Percentiles rank a stretch among this genome's conserved stretches.
phyloP scores from a whole-genome alignment of 2,797 vertebrate species.

The Manis pentadactyla region DNA sequence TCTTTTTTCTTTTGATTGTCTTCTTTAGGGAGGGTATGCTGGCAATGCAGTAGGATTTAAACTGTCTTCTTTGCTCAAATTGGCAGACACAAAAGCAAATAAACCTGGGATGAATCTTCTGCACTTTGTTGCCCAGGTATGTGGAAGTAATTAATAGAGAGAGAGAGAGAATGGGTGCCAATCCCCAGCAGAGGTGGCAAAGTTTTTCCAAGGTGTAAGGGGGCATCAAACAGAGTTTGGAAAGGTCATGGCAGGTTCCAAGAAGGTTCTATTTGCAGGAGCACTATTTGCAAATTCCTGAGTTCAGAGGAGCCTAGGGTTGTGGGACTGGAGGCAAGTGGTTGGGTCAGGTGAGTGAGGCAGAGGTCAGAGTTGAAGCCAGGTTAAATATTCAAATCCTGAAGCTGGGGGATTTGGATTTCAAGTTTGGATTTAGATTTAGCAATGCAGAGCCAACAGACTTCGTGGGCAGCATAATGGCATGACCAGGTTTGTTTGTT shows the following conservation, averaged over 20 bases:
- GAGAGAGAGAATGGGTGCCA: neutral
- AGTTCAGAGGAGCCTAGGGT: too few species aligned
- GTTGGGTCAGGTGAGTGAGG: neutral
- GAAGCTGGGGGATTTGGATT: neutral
- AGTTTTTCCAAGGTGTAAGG: neutral
- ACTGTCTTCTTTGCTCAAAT: conserved; percentile 95
- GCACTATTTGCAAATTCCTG: neutral
- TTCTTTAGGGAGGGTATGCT: conserved; percentile 95
- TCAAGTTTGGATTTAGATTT: neutral
- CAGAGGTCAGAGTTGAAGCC: too few species aligned
- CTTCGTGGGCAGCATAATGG: neutral
- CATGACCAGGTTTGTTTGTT: neutral
- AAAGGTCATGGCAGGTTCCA: neutral
- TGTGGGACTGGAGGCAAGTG: neutral
- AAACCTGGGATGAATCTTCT: conserved; percentile 98
- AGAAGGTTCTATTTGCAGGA: neutral
- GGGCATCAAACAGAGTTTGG: neutral
- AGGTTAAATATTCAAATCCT: neutral
- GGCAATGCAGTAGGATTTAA: conserved; percentile 99
- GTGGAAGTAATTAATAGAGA: conserved; percentile 69
- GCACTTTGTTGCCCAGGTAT: conserved; percentile 98
- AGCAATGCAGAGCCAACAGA: neutral
- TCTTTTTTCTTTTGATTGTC: conserved; percentile 69
- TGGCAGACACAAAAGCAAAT: conserved; percentile 99
- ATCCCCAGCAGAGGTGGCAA: rapidly evolving